Percentiles rank a stretch among this genome's conserved stretches.
Evolutionary conservation across 2,113 vertebrate species (phyloP).

Genomic region (Pteropus alecto): DNA sequence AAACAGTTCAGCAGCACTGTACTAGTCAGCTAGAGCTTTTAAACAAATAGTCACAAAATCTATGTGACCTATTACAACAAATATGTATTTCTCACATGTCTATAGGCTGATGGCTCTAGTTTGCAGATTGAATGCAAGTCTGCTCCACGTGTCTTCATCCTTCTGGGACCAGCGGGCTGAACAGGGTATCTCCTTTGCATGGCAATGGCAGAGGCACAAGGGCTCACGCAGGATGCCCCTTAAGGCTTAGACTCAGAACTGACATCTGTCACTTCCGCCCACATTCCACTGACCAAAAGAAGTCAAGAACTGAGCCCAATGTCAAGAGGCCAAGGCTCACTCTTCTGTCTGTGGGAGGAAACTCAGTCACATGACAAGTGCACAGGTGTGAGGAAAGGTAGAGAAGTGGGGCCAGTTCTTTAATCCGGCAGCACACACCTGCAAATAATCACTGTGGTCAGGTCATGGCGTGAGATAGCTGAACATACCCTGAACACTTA

Average conservation of each 20-base stretch:
- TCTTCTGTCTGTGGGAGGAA: neutral
- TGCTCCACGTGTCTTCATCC: fast-evolving
- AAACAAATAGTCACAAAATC: neutral
- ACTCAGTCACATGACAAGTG: too few relatives aligned
- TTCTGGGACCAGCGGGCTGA: neutral
- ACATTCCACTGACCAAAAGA: neutral
- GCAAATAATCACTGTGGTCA: neutral
- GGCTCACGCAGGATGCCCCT: too few relatives aligned
- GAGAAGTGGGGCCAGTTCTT: too few relatives aligned
- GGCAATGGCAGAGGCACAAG: neutral
- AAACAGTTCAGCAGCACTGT: neutral
- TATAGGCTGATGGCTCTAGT: neutral
- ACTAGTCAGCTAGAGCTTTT: neutral
- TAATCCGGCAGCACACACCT: neutral
- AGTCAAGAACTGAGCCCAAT: neutral
- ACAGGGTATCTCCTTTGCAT: too few relatives aligned
- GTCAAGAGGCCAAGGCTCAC: neutral
- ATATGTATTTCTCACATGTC: too few relatives aligned
- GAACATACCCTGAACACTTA: too few relatives aligned
- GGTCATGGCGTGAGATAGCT: neutral
- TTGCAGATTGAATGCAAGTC: neutral
- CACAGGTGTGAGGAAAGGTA: fast-evolving
- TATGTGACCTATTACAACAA: fast-evolving
- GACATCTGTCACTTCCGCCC: neutral
- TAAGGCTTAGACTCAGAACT: neutral